Evolutionary conservation across 2,888 invertebrate species (phyloP), one percentile per base, ranked within the genome.

Genomic region (Halocaridina rubra): DNA sequence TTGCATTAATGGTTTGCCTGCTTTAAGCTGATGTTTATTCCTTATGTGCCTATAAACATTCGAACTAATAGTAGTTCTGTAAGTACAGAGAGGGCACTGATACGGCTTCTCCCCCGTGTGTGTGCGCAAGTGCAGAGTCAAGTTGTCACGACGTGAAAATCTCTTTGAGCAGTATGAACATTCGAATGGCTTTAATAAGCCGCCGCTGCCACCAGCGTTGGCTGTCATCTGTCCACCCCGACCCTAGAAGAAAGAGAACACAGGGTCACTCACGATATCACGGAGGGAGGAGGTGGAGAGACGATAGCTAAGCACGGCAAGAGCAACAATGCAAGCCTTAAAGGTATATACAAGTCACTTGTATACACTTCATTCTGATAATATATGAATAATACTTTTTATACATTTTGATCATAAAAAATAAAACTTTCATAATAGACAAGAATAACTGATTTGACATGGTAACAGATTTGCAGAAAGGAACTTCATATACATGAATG

Each of bases 191-290:
- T 81, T 81, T 76, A 77, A 81, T 76, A 76, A 76, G 57, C 64
- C 81, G 77, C n/a, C n/a, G n/a, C n/a, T n/a, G n/a, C n/a, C n/a
- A n/a, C n/a, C n/a, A n/a, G n/a, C n/a, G n/a, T 76, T 76, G 77
- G 81, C 81, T 76, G 76, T 81, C 81, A 76, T 61, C 81, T 81
- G 81, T 76, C 81, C 81, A 76, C 81, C 81, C 29, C 81, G 81
- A 75, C 81, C 81, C 81, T 81, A 81, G 81, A 81, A 81, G 81
- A 81, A 81, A 81, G 81, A 81, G 81, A 81, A 76, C 75, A 81
- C 76, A 81, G 53, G 75, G 76, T 81, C 81, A 81, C 81, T 76
- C 67, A 77, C 67, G 81, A 19, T 53, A n/a, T n/a, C n/a, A n/a
- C n/a, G n/a, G n/a, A n/a, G n/a, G n/a, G n/a, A n/a, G n/a, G n/a